Percentiles rank a stretch among this genome's conserved stretches.
Evolutionary conservation across 2,113 vertebrate genomes (phyloP).

Genomic region (Oenanthe melanoleuca): DNA sequence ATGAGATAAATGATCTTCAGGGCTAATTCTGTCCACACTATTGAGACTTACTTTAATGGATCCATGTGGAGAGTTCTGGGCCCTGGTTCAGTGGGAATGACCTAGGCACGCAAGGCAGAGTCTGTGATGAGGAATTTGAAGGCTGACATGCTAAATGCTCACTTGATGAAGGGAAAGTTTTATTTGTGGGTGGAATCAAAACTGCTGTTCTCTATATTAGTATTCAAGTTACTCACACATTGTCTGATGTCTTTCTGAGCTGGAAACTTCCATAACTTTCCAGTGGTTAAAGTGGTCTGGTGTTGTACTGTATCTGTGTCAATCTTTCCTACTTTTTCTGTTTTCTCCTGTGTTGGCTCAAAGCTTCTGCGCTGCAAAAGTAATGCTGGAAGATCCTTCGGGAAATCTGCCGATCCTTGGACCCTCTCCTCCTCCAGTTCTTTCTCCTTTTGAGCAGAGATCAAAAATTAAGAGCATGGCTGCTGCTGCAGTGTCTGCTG

Average conservation of each 20-base stretch:
- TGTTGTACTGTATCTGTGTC: not conserved
- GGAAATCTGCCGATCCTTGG: constrained; percentile 56
- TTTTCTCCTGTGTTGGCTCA: not conserved
- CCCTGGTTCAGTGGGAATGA: not conserved
- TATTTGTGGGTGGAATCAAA: not conserved
- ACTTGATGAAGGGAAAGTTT: not conserved
- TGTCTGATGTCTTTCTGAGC: not conserved
- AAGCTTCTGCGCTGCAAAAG: constrained; percentile 52
- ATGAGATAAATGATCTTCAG: not conserved
- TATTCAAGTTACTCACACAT: not conserved
- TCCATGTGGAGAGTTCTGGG: not conserved
- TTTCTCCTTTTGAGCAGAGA: constrained; percentile 62
- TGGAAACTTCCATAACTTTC: not conserved
- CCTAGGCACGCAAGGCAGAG: accelerated
- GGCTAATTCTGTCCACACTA: not conserved
- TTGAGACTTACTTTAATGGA: not conserved
- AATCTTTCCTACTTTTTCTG: constrained; percentile 30
- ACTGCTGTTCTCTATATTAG: not conserved
- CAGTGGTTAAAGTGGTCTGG: not conserved
- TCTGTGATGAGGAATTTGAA: not conserved
- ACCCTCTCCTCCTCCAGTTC: not conserved
- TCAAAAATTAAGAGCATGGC: constrained; percentile 62
- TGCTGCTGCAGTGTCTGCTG: constrained; percentile 70
- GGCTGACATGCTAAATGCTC: not conserved
- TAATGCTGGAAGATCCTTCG: constrained; percentile 60